Base-by-base conservation (phyloP, 2,888 invertebrate species). In the Conus canariensis region DNA sequence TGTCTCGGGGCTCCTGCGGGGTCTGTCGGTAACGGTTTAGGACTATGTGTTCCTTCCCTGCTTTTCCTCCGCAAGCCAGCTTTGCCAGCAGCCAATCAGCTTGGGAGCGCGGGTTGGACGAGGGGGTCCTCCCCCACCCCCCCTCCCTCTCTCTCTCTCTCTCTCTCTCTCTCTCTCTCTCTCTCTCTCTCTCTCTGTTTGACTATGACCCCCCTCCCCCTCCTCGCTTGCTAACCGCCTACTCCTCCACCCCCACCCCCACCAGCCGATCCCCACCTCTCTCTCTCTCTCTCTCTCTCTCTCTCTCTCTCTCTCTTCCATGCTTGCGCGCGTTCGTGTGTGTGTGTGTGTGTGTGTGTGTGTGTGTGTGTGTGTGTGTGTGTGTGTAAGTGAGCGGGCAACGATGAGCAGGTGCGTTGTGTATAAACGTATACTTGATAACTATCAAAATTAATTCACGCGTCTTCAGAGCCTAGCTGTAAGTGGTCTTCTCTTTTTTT, bases 221-320 rank as follows among this genome's bases (percentile, higher is more conserved):
- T 56, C 19, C 30, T 2, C 30, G 30, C 30, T 30, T 30, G 30
- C 30, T 30, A 30, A 30, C 30, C 30, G 30, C 30, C 30, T 30
- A 14, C 56, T 45, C 16, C 30, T 30, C 30, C 30, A 30, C 30
- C 30, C 30, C 30, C n/a, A n/a, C n/a, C 12, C 2, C 56, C 56
- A 7, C 56, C 7, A 14, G 8, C 60, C 60, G 9, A 10, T 19
- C 83, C 22, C 83, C 16, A 56, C 22, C 83, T 56, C 22, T 14
- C 56, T 56, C 83, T 14, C 83, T 83, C 83, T 56, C 83, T 12
- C 83, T 83, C 83, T 83, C 83, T 83, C 83, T 83, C 83, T 56
- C 19, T 45, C 56, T 83, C 25, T 56, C 25, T 58, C 80, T 12
- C 30, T 70, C 12, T 64, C 60, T 2, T 16, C 60, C 60, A 45